Base-by-base conservation (phyloP, 2,888 invertebrate genomes). In the Ametastegia equiseti region DNA sequence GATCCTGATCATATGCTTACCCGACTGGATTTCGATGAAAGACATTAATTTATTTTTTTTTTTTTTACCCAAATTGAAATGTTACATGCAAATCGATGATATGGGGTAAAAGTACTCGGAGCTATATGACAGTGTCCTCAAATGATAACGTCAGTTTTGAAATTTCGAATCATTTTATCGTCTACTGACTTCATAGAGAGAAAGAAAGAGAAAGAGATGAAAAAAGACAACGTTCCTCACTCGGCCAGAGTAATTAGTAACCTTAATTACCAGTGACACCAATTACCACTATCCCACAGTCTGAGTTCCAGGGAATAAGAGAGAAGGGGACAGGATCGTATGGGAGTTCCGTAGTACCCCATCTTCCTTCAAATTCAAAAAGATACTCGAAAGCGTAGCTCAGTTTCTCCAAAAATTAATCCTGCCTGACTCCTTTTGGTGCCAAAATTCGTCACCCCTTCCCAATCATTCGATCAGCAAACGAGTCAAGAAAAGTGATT, bases 251-350 rank as follows among this genome's bases (percentile, higher is more conserved):
- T 71, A 71, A 71, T 71, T 71, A 71, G 47, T 30, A 71, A 1
- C 73, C 50, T 47, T 73, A 54, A 73, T 73, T 73, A 50, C 73
- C 73, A 47, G 33, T 33, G 73, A 73, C 73, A 36, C 73, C 73
- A 50, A 73, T 73, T 73, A 73, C 73, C 73, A 33, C 73, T 54
- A 36, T 54, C 69, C 45, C 69, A 27, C 69, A 23, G 69, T 45
- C 13, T 42, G 45, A 19, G 33, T 50, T 54, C 47, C 30, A 11
- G 50, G n/a, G 50, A 47, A 73, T 19, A 23, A 39, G 36, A 67
- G 36, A 67, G 39, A 30, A 57, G 27, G 27, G 15, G 30, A 39
- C 67, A 67, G 67, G 67, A 39, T 67, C 67, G 67, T 67, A 67
- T n/a, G 19, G 39, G 19, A 39, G 19, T 67, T 67, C 19, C 4